Percentiles rank a stretch among this genome's conserved stretches.
Conservation (phyloP, 1,140 invertebrate genomes). For the Drosophila azteca region DNA sequence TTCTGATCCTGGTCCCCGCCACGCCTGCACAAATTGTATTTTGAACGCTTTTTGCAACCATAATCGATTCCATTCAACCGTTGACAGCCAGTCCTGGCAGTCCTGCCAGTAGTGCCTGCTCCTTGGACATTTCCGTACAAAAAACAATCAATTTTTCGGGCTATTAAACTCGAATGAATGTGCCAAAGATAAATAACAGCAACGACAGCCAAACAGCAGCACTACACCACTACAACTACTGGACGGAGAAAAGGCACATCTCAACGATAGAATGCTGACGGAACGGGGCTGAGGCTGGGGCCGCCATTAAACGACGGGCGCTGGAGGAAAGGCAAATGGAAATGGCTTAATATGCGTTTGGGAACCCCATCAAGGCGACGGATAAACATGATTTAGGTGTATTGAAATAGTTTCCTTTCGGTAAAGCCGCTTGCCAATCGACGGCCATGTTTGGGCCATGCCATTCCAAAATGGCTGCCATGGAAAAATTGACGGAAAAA, state of each 20-base stretch:
- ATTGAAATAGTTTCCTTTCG: constrained; percentile 71
- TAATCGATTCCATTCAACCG: constrained; percentile 73
- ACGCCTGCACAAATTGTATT: constrained; percentile 57
- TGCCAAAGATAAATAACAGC: constrained; percentile 83
- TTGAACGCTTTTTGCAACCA: constrained; percentile 63
- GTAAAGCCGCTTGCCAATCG: constrained; percentile 23
- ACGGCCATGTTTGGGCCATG: not conserved
- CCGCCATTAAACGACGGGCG: constrained; percentile 37
- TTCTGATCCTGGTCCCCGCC: constrained; percentile 31
- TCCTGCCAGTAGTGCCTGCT: constrained; percentile 23
- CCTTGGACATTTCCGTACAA: constrained; percentile 74
- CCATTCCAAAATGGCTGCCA: constrained; percentile 51
- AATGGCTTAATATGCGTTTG: constrained; percentile 74
- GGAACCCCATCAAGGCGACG: constrained; percentile 65
- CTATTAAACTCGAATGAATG: constrained; percentile 83
- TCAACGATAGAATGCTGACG: constrained; percentile 1
- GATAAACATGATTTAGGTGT: constrained; percentile 82
- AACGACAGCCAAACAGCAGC: constrained; percentile 70
- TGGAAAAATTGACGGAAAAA: constrained; percentile 37
- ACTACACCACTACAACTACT: constrained; percentile 58
- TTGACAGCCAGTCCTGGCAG: constrained; percentile 53
- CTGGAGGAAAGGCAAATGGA: constrained; percentile 47
- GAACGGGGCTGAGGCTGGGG: not conserved
- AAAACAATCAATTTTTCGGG: constrained; percentile 84
- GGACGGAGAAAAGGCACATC: constrained; percentile 15